phyloP scores from a whole-genome alignment of 2,797 vertebrate genomes.

The Tiaroga cobitis region DNA sequence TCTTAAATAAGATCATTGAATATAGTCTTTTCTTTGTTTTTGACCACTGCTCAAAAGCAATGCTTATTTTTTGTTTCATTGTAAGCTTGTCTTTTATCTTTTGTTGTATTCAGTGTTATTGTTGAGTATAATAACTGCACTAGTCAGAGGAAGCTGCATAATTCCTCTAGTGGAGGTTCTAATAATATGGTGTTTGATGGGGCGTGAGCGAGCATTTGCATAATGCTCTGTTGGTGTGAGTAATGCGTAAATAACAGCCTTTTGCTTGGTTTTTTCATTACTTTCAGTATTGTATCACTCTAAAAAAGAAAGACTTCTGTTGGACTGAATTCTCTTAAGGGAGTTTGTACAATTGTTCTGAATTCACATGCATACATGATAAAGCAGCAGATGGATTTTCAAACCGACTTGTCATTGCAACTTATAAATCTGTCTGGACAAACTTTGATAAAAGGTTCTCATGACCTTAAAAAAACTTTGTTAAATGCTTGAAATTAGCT shows the following conservation, averaged over 20 bases:
- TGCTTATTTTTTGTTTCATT: conserved; percentile 23
- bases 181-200: conserved; percentile 35
- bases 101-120: conserved; percentile 4
- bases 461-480: neutral
- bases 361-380: conserved; percentile 3
- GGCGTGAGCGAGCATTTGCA: conserved; percentile 26
- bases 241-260: conserved; percentile 46
- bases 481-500: neutral
- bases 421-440: neutral
- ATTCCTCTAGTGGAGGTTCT: conserved; percentile 24
- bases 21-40: conserved; percentile 5
- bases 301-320: conserved; percentile 54
- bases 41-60: neutral
- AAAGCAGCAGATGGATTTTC: neutral
- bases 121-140: conserved; percentile 28
- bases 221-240: conserved; percentile 48
- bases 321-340: neutral
- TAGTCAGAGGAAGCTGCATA: conserved; percentile 12
- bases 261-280: conserved; percentile 29
- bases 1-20: conserved; percentile 15
- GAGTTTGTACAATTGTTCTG: conserved; percentile 15
- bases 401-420: neutral
- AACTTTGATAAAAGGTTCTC: neutral
- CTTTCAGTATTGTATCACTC: conserved; percentile 30
- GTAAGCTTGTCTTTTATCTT: conserved; percentile 6